Evolutionary conservation across 2,888 invertebrate species (phyloP).

Genomic region (Dione juno): DNA sequence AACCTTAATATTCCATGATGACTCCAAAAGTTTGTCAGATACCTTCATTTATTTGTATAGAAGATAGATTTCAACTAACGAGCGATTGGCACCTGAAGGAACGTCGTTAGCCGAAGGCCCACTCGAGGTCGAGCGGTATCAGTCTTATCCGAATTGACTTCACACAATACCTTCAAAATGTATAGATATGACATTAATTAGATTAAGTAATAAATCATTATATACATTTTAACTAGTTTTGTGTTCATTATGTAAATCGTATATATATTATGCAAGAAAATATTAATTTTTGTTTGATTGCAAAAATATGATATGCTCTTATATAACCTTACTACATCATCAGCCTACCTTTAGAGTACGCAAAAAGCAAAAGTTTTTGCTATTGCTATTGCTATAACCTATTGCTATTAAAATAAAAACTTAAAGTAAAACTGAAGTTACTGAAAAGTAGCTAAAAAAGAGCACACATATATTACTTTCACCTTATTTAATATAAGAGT

Average conservation of each 20-base stretch:
- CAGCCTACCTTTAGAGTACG: too few species aligned
- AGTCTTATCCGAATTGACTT: conserved; percentile 70
- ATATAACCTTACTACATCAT: too few species aligned
- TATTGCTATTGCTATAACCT: too few species aligned
- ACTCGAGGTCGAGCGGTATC: conserved; percentile 65
- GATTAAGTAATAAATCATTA: background rate
- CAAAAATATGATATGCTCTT: too few species aligned
- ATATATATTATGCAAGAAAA: too few species aligned
- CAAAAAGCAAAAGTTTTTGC: too few species aligned
- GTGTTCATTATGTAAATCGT: background rate
- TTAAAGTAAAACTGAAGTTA: too few species aligned
- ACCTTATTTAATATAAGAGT: too few species aligned
- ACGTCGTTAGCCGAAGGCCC: conserved; percentile 67
- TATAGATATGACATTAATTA: conserved; percentile 40
- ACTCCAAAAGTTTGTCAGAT: conserved; percentile 25
- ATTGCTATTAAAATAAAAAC: too few species aligned
- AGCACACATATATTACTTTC: too few species aligned
- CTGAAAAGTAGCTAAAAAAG: too few species aligned
- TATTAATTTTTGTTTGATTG: too few species aligned
- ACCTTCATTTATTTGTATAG: conserved; percentile 42
- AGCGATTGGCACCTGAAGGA: conserved; percentile 69
- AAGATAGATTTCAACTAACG: conserved; percentile 54
- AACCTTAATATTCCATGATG: conserved; percentile 32
- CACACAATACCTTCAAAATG: conserved; percentile 47
- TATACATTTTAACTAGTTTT: background rate